Base-by-base conservation (phyloP, 2,797 vertebrate genomes). In the Eulemur albifrons region DNA sequence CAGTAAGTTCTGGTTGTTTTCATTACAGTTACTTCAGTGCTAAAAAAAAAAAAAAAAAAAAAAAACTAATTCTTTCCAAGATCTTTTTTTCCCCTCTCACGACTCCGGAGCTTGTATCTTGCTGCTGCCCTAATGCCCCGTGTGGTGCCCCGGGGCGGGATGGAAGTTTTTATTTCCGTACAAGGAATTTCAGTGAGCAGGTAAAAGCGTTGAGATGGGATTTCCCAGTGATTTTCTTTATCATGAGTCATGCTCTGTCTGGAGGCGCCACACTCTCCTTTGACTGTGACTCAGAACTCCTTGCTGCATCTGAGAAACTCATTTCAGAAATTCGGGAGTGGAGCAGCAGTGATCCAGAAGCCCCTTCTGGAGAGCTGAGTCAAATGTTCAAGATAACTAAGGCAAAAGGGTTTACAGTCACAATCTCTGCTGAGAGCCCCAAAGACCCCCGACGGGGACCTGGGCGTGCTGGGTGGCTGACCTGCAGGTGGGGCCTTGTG, bases 371-470 rank as follows among this genome's bases (percentile, higher is more conserved):
- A 61, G 15, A 48, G 12, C 20, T 5, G 11, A n/a, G 59, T 23
- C 69, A 4, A n/a, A 27, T 9, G 1, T 32, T 23, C 43, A 1
- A 18, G 23, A 38, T 1, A 57, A 45, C 63, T 15, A 6, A 48
- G 32, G 50, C 17, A 23, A 65, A 38, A 23, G 32, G 5, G 9
- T 18, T 8, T 1, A 25, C 15, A 15, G 3, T 15, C 3, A 6
- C 15, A 2, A 4, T 15, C 1, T 3, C 32, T 9, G 2, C 3
- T 4, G 8, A 48, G 2, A 17, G 32, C 25, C 63, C n/a, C 61
- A 23, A 0, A 0, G 0, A 10, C 35, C 23, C 0, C 14, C 0
- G 0, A 11, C 0, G 0, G 59, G 8, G 4, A 21, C 0, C 25
- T 0, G n/a, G 57, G 23, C 20, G 63, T 45, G 4, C 1, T 2